Conservation (phyloP, 2,888 invertebrate species). For the Maniola hyperantus region DNA sequence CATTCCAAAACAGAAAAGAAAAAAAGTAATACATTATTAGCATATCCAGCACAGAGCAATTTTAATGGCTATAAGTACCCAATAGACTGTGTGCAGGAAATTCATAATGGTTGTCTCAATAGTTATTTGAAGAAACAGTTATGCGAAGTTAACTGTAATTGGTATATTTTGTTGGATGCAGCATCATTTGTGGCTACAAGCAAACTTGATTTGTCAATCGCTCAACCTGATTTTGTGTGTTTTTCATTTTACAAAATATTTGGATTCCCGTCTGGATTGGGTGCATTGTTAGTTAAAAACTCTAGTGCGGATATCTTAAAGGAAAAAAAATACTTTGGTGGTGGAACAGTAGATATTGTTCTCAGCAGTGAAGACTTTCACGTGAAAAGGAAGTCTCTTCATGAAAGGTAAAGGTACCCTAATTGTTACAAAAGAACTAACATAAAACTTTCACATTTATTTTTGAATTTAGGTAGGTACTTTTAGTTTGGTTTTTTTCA, state of each 20-base stretch:
- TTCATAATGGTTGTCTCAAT: constrained; percentile 84
- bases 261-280: constrained; percentile 96
- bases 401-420: constrained; percentile 85
- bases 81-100: constrained; percentile 85
- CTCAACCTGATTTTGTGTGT: constrained; percentile 93
- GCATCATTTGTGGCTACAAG: constrained; percentile 91
- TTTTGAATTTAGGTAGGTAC: no score
- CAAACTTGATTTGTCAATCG: constrained; percentile 86
- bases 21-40: constrained; percentile 84
- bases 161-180: constrained; percentile 93
- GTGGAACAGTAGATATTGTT: constrained; percentile 95
- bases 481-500: no score
- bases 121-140: constrained; percentile 60
- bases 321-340: constrained; percentile 92
- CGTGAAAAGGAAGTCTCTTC: constrained; percentile 85
- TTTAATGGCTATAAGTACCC: constrained; percentile 97
- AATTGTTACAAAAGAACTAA: neutral
- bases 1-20: constrained; percentile 45
- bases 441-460: no score
- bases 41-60: constrained; percentile 96
- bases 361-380: constrained; percentile 88
- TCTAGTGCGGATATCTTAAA: constrained; percentile 82
- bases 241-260: constrained; percentile 99
- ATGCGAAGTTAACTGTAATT: constrained; percentile 73
- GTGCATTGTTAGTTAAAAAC: constrained; percentile 92